Percentiles rank a stretch among this genome's conserved stretches.
phyloP scores from a whole-genome alignment of 2,888 invertebrate genomes.

The Omphaloscelis lunosa region DNA sequence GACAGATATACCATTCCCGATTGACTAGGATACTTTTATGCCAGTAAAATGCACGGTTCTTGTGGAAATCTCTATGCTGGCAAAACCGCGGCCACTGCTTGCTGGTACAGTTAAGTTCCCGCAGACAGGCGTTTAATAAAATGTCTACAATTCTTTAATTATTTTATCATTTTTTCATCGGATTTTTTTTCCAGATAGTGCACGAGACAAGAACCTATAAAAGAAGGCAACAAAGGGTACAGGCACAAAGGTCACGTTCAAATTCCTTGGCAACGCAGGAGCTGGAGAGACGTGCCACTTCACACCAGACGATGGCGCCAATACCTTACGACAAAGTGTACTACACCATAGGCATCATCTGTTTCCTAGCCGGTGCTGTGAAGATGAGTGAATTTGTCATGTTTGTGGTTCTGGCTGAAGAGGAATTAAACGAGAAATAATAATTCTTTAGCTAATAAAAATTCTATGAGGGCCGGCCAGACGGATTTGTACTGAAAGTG shows the following conservation, averaged over 20 bases:
- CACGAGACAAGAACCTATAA: slow-evolving; percentile 50
- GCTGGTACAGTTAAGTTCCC: not conserved
- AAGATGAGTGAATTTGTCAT: slow-evolving; percentile 17
- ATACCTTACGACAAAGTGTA: slow-evolving; percentile 13
- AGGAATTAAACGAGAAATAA: too few relatives aligned
- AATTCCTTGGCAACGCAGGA: rapidly evolving
- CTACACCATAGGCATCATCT: slow-evolving; percentile 16
- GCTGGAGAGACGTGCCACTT: not conserved
- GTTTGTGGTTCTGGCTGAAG: not conserved
- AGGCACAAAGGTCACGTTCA: rapidly evolving
- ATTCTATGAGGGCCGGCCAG: not conserved
- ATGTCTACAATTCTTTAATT: not conserved
- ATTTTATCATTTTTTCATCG: not conserved
- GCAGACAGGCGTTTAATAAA: too few relatives aligned
- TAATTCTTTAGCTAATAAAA: not conserved
- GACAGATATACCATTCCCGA: not conserved
- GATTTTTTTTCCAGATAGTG: slow-evolving; percentile 61
- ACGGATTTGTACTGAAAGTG: not conserved
- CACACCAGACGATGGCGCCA: not conserved
- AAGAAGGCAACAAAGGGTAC: slow-evolving; percentile 1
- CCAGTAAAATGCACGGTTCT: not conserved
- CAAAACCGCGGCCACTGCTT: not conserved
- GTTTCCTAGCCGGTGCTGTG: slow-evolving; percentile 13
- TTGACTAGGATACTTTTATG: not conserved
- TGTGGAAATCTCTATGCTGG: not conserved